A percentile compares a stretch with the other conserved stretches of the same genome.
phyloP scores from a whole-genome alignment of 2,797 vertebrate species.

The Schizopygopsis pylzovi region DNA sequence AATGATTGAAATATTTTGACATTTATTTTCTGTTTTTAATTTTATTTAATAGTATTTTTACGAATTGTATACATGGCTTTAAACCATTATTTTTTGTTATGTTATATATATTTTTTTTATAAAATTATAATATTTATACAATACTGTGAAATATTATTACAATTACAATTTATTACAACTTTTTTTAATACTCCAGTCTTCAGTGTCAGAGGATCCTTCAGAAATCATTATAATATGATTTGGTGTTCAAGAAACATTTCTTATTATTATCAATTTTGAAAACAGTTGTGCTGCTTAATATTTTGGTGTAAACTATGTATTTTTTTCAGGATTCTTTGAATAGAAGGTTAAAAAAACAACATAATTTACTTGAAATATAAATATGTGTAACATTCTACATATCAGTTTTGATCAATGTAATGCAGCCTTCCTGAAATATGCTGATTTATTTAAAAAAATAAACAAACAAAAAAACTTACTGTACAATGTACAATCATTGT shows the following conservation, averaged over 20 bases:
- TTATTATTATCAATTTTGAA: no score
- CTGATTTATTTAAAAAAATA: not conserved
- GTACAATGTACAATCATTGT: not conserved
- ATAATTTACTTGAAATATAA: not conserved
- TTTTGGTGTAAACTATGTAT: no score
- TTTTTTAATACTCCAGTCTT: not conserved
- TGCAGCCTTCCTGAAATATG: not conserved
- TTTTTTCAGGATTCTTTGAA: no score
- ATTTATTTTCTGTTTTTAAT: not conserved
- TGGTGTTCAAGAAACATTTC: not conserved
- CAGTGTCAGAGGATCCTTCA: not conserved
- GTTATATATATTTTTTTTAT: no score
- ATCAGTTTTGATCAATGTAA: not conserved
- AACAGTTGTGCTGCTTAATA: no score
- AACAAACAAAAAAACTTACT: no score
- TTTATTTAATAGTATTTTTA: not conserved
- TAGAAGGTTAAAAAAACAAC: no score
- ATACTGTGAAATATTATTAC: not conserved
- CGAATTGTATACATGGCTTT: not conserved
- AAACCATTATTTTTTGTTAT: not conserved
- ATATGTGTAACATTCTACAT: not conserved
- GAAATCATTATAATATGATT: not conserved
- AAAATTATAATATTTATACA: no score
- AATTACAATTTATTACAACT: not conserved
- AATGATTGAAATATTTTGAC: not conserved